A percentile compares a stretch with the other conserved stretches of the same genome.
phyloP scores from a whole-genome alignment of 2,888 invertebrate genomes.

The Psylliodes chrysocephalus region DNA sequence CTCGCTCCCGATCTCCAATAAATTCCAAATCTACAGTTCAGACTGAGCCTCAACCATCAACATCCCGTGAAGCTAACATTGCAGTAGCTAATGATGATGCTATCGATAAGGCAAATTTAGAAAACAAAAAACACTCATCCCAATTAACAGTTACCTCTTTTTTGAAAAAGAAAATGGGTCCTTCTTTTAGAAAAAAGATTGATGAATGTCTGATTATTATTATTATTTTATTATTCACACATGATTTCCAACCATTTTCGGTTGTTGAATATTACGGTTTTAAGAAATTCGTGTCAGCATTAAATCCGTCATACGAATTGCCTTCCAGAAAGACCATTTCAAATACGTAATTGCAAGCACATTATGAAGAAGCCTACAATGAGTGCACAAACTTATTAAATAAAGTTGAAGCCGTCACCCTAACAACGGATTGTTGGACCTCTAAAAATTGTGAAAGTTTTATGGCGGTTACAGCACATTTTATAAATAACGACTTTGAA shows the following conservation, averaged over 20 bases:
- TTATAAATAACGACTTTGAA: conserved; percentile 47
- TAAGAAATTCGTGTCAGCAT: conserved; percentile 32
- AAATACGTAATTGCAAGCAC: conserved; percentile 35
- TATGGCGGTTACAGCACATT: too few relatives aligned
- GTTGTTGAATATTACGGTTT: conserved; percentile 44
- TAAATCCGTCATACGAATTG: conserved; percentile 43
- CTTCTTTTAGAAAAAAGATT: conserved; percentile 21
- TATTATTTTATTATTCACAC: conserved; percentile 38
- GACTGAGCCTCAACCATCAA: neutral
- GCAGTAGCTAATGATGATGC: too few relatives aligned
- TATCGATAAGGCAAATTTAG: neutral
- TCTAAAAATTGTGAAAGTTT: conserved; percentile 50
- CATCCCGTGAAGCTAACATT: neutral
- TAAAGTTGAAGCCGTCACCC: conserved; percentile 39
- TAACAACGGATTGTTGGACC: conserved; percentile 56
- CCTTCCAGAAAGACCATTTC: conserved; percentile 42
- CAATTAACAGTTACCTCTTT: too few relatives aligned
- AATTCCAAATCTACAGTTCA: too few relatives aligned
- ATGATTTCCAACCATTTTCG: conserved; percentile 46
- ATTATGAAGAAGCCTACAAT: conserved; percentile 35
- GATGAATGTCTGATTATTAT: conserved; percentile 31
- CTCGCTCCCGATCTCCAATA: too few relatives aligned
- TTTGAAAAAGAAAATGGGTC: too few relatives aligned
- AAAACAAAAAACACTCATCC: neutral
- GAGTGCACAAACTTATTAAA: conserved; percentile 9